A percentile compares a stretch with the other conserved stretches of the same genome.
phyloP scores from a whole-genome alignment of 2,113 vertebrate species.

The Actinemys pallida region DNA sequence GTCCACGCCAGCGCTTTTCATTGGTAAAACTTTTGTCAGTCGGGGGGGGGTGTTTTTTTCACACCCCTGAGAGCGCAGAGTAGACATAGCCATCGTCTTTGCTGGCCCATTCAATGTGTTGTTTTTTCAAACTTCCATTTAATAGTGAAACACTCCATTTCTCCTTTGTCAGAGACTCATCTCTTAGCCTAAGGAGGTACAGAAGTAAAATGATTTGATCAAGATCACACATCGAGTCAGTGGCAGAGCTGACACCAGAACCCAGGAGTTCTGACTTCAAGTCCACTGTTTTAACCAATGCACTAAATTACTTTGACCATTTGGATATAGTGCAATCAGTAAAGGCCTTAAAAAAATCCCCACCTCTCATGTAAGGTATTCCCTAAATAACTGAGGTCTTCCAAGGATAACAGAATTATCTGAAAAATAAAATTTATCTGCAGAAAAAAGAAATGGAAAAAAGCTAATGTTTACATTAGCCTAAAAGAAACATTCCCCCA shows the following conservation, averaged over 20 bases:
- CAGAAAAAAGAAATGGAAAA: not conserved
- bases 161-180: slow-evolving; percentile 9
- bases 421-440: not conserved
- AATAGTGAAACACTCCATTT: not conserved
- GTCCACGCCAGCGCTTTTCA: no score
- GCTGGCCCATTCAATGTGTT: not conserved
- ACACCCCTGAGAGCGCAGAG: not conserved
- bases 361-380: not conserved
- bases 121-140: not conserved
- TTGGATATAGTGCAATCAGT: not conserved
- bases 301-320: not conserved
- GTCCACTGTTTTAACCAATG: not conserved
- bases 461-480: not conserved
- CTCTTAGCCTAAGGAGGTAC: not conserved
- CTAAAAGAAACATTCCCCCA: not conserved
- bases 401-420: not conserved
- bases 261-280: not conserved
- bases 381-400: not conserved
- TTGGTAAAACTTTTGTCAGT: no score
- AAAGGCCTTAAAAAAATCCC: not conserved
- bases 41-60: no score
- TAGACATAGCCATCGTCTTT: not conserved
- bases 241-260: not conserved
- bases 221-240: not conserved
- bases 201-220: not conserved